A percentile compares a stretch with the other conserved stretches of the same genome.
Evolutionary conservation across 2,888 invertebrate genomes (phyloP).

Genomic region (Apodemia duryi): DNA sequence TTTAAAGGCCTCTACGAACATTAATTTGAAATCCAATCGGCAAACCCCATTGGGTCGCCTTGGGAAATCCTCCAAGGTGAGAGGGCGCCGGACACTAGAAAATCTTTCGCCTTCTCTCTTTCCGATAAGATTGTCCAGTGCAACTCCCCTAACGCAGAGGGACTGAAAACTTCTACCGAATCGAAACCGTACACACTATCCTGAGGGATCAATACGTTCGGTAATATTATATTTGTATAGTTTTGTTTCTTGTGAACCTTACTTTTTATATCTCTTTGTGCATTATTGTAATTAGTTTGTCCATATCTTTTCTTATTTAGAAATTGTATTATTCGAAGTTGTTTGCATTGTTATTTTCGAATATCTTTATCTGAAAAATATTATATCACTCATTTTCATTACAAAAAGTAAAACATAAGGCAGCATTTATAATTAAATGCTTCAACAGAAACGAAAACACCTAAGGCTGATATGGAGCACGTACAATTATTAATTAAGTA

Average conservation of each 20-base stretch:
- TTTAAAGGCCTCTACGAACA: constrained; percentile 62
- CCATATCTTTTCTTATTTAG: constrained; percentile 3
- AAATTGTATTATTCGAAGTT: neutral
- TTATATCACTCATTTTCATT: too few species aligned
- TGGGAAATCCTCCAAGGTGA: constrained; percentile 72
- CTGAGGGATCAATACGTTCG: constrained; percentile 73
- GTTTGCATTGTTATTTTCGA: neutral
- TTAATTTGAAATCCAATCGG: constrained; percentile 72
- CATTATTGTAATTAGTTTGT: constrained; percentile 38
- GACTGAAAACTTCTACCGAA: constrained; percentile 75
- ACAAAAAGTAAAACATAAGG: too few species aligned
- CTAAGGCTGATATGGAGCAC: too few species aligned
- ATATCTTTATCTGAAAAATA: neutral
- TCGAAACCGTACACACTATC: constrained; percentile 71
- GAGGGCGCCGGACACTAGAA: constrained; percentile 71
- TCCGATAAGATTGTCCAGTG: constrained; percentile 78
- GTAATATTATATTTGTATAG: constrained; percentile 73
- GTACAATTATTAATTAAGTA: too few species aligned
- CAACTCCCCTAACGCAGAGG: constrained; percentile 76
- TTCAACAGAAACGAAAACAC: too few species aligned
- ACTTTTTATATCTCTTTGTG: constrained; percentile 44
- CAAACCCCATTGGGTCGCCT: constrained; percentile 47
- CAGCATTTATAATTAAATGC: too few species aligned
- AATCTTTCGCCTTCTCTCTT: constrained; percentile 61
- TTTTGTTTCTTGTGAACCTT: constrained; percentile 48